Percentiles rank a stretch among this genome's conserved stretches.
Conservation (phyloP, 2,113 vertebrate species). For the Eubucco bourcierii region DNA sequence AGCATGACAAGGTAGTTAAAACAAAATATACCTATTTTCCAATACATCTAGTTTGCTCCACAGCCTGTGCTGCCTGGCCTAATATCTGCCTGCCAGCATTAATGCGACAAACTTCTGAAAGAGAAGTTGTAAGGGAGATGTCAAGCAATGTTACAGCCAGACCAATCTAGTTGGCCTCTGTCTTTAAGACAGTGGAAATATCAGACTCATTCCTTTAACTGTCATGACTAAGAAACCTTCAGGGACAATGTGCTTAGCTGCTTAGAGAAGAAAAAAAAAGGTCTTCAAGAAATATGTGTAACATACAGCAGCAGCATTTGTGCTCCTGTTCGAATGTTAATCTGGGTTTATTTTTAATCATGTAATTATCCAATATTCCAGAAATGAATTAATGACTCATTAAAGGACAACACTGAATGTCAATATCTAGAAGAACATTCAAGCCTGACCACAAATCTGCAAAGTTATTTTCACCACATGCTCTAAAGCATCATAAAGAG, state of each 20-base stretch:
- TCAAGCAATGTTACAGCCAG: slow-evolving; percentile 16
- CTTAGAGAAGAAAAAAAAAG: slow-evolving; percentile 1
- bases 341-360: slow-evolving; percentile 14
- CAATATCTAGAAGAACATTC: not conserved
- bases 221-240: slow-evolving; percentile 27
- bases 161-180: not conserved
- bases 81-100: slow-evolving; percentile 49
- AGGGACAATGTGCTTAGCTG: slow-evolving; percentile 18
- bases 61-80: slow-evolving; percentile 36
- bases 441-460: not conserved
- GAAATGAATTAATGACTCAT: not conserved
- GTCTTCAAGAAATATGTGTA: not conserved
- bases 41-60: slow-evolving; percentile 42
- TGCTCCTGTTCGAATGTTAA: not conserved
- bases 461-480: not conserved
- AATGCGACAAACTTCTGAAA: slow-evolving; percentile 16
- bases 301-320: not conserved
- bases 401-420: not conserved
- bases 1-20: slow-evolving; percentile 40
- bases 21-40: slow-evolving; percentile 29
- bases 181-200: slow-evolving; percentile 16
- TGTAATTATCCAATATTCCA: not conserved
- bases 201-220: slow-evolving; percentile 37
- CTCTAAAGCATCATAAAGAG: not conserved
- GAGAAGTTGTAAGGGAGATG: slow-evolving; percentile 38